These are phyloP conservation scores for Caenorhabditis angaria DNA, from an alignment of 2,888 invertebrate genomes.

Conservation along the genomic window DNA sequence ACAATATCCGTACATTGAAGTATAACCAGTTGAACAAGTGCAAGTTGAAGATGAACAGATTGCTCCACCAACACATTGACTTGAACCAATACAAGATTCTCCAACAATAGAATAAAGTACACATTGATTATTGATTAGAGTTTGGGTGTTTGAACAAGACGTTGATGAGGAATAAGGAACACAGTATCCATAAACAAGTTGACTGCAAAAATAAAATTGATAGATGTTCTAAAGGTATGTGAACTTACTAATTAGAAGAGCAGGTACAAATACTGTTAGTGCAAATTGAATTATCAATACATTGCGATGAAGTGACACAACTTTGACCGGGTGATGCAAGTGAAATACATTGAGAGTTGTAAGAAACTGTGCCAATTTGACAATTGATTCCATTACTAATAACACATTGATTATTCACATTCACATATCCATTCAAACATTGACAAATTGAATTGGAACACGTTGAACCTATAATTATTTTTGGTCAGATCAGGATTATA, in stretches of 20 bases:
- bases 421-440: constrained; percentile 32
- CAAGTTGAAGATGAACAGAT: constrained; percentile 32
- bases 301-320: constrained; percentile 39
- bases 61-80: constrained; percentile 49
- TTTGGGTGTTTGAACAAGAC: constrained; percentile 18
- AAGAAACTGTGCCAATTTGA: constrained; percentile 28
- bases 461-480: constrained; percentile 27
- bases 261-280: constrained; percentile 36
- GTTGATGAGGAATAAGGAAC: constrained; percentile 33
- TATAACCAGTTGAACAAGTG: constrained; percentile 26
- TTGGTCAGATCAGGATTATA: not conserved
- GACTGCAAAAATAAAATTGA: constrained; percentile 19
- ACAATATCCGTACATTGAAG: constrained; percentile 48
- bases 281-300: constrained; percentile 45
- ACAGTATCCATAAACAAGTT: constrained; percentile 46
- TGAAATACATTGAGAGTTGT: constrained; percentile 40
- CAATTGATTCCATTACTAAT: constrained; percentile 40
- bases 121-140: constrained; percentile 45
- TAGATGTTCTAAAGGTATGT: not conserved
- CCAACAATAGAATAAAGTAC: constrained; percentile 42
- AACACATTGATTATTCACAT: constrained; percentile 33
- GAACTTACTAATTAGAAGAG: constrained; percentile 31
- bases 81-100: constrained; percentile 35
- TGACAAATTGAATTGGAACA: constrained; percentile 29
- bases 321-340: constrained; percentile 41